Conservation (phyloP, 2,888 invertebrate genomes). For the Macrosoma leucophasiata region DNA sequence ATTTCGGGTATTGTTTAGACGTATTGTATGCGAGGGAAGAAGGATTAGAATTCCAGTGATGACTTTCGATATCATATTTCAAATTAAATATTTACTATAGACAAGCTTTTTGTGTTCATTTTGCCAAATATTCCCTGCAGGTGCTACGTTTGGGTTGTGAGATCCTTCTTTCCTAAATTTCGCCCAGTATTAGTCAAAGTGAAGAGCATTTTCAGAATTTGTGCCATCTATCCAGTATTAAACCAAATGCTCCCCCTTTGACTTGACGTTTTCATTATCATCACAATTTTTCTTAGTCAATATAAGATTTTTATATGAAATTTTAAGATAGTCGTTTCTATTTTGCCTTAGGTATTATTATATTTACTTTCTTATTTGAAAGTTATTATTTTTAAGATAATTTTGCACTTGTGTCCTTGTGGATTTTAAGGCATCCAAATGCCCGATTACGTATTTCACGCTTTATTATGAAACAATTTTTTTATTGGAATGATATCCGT, state of each 20-base stretch:
- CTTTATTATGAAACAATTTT: conserved; percentile 54
- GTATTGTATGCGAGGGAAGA: conserved; percentile 55
- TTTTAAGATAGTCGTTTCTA: conserved; percentile 70
- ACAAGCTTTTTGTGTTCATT: conserved; percentile 34
- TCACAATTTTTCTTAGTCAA: conserved; percentile 73
- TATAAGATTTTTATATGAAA: conserved; percentile 69
- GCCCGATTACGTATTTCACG: conserved; percentile 66
- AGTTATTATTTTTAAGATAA: conserved; percentile 62
- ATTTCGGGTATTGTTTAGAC: conserved; percentile 53
- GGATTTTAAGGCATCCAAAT: conserved; percentile 60
- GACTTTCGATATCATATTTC: no score
- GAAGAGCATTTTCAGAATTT: conserved; percentile 60
- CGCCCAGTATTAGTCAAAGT: conserved; percentile 73
- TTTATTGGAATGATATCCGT: conserved; percentile 57
- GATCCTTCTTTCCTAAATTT: conserved; percentile 66
- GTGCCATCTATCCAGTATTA: conserved; percentile 75
- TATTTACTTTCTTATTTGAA: conserved; percentile 70
- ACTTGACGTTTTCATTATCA: conserved; percentile 63
- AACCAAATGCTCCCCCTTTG: conserved; percentile 61
- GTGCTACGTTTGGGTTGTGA: conserved; percentile 71
- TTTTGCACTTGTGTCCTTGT: conserved; percentile 76
- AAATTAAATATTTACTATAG: conserved; percentile 7
- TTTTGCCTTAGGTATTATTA: conserved; percentile 68
- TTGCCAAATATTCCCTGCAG: conserved; percentile 49
- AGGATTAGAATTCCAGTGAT: conserved; percentile 48